Evolutionary conservation across 2,797 vertebrate genomes (phyloP), one percentile per base, ranked within the genome.

Genomic region (Moxostoma hubbsi): DNA sequence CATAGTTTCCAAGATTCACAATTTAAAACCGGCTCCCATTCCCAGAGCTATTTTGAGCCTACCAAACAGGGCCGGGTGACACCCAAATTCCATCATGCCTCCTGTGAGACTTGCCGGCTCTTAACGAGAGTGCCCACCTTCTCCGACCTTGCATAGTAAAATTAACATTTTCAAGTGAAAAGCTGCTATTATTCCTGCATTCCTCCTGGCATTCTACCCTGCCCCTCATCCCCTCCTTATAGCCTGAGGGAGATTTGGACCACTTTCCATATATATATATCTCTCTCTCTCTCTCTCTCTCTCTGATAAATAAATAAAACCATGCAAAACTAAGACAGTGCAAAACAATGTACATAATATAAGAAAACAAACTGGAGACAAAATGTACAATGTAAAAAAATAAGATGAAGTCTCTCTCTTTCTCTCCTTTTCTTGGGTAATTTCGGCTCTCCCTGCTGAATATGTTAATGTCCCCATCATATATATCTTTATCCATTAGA

Each of bases 81-180:
- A 89, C 84, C 76, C 76, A 70, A 79, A 83, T 87, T 92, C 87
- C 83, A 88, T 90, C 89, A 90, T 84, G 62, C 86, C 77, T 85
- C 80, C 77, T 83, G 69, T 45, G 82, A 82, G 85, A 85, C 83
- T 73, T 57, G 65, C 68, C 50, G 66, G 57, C 75, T 79, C 82
- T 84, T 86, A 86, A 85, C 86, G 55, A 86, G 86, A 74, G 74
- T 68, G 43, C 53, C 79, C 77, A 85, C 82, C 86, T 83, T 79
- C 80, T 45, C 49, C 82, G 81, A 84, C 85, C 85, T 81, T 75
- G 85, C 65, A 47, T 70, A 57, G 77, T 80, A 84, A 81, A 86
- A 88, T 86, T 81, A 69, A 88, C 83, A 86, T 84, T 86, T 86
- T 73, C 68, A 87, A 87, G 88, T 88, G 89, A 88, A 90, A 88